Conservation (phyloP, 2,888 invertebrate species). For the Thymelicus acteon region DNA sequence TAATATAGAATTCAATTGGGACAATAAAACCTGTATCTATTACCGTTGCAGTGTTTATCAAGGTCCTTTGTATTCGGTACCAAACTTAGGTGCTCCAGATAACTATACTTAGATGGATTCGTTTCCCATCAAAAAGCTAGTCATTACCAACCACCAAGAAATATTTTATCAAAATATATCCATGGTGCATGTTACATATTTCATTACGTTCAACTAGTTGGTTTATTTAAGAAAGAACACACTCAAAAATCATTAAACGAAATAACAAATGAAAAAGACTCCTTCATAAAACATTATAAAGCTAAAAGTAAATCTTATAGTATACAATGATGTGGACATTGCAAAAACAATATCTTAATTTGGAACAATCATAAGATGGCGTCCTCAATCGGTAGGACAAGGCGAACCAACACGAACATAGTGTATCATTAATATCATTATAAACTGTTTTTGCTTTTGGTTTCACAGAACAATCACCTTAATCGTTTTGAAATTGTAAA, state of each 20-base stretch:
- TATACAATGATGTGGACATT: not conserved
- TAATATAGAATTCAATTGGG: no score
- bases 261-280: not conserved
- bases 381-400: constrained; percentile 5
- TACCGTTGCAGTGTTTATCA: no score
- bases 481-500: not conserved
- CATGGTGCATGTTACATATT: no score
- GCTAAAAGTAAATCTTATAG: not conserved
- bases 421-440: not conserved
- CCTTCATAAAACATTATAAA: not conserved
- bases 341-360: not conserved
- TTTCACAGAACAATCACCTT: constrained; percentile 2
- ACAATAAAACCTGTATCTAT: no score
- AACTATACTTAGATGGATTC: no score
- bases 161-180: no score
- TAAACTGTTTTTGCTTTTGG: not conserved
- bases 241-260: not conserved
- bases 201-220: no score
- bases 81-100: no score
- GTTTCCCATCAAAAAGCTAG: no score
- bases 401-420: not conserved
- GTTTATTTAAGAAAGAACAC: not conserved
- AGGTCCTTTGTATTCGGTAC: no score
- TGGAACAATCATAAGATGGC: not conserved
- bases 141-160: no score